Evolutionary conservation across 2,888 invertebrate genomes (phyloP).

Genomic region (Melieria crassipennis): DNA sequence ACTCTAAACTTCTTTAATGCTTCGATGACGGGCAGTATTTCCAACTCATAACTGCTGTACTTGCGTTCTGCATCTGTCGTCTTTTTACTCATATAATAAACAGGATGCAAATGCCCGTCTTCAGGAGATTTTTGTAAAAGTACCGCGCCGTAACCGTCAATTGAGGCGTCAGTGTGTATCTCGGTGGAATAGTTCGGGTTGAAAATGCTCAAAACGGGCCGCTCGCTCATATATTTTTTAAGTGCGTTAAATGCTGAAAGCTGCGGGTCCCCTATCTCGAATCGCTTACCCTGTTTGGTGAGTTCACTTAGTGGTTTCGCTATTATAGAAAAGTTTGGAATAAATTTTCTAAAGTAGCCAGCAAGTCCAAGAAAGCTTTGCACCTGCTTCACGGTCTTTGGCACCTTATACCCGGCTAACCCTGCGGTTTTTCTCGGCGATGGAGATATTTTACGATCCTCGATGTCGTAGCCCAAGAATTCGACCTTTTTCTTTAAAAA

Average conservation of each 20-base stretch:
- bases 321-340: conserved; percentile 7
- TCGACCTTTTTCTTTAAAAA: conserved; percentile 29
- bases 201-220: conserved; percentile 22
- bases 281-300: conserved; percentile 15
- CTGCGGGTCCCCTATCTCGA: conserved; percentile 5
- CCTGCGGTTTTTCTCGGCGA: conserved; percentile 44
- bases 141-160: conserved; percentile 34
- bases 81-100: conserved; percentile 26
- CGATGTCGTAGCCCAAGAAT: conserved; percentile 28
- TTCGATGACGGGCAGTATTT: conserved; percentile 27
- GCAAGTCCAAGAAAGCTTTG: conserved; percentile 11
- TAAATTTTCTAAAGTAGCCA: conserved; percentile 1
- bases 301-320: conserved; percentile 14
- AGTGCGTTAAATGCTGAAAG: conserved; percentile 14
- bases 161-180: conserved; percentile 31
- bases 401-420: conserved; percentile 45
- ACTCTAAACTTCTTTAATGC: conserved; percentile 48
- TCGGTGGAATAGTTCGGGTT: conserved; percentile 29
- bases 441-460: conserved; percentile 43
- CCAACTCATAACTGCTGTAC: conserved; percentile 22
- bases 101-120: conserved; percentile 13
- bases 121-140: conserved; percentile 21
- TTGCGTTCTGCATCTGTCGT: conserved; percentile 15
- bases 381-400: conserved; percentile 25
- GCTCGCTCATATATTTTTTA: conserved; percentile 17